Conservation (phyloP, 2,797 vertebrate genomes). For the Phylloscopus collybita region DNA sequence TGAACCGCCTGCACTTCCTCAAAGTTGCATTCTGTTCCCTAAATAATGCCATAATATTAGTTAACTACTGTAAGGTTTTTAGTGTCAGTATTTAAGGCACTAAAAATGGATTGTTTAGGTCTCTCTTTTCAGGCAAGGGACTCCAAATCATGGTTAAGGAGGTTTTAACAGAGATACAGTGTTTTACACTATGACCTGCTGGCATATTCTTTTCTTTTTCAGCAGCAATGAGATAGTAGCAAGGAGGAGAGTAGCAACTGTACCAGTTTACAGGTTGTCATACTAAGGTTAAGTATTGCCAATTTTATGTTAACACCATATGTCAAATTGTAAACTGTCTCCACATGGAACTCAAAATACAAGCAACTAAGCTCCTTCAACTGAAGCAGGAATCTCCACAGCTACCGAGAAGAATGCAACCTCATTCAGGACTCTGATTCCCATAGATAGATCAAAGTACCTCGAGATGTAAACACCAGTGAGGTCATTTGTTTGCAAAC, state of each 20-base stretch:
- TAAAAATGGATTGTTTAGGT: not conserved
- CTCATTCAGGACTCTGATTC: not conserved
- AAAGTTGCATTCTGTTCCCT: not conserved
- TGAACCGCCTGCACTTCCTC: not conserved
- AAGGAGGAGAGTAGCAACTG: not conserved
- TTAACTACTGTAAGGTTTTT: not conserved
- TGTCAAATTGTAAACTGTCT: conserved; percentile 57
- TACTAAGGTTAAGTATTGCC: conserved; percentile 59
- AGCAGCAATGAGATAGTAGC: not conserved
- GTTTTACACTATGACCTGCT: not conserved
- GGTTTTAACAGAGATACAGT: not conserved
- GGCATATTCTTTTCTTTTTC: not conserved
- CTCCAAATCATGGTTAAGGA: not conserved
- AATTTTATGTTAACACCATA: conserved; percentile 57
- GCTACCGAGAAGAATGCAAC: not conserved
- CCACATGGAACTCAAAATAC: conserved; percentile 5
- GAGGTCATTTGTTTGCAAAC: conserved; percentile 10
- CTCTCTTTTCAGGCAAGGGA: not conserved
- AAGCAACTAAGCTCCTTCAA: conserved; percentile 1
- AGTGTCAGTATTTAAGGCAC: accelerated
- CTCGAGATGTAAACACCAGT: not conserved
- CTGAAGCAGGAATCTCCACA: not conserved
- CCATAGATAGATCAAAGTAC: not conserved
- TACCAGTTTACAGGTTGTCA: conserved; percentile 62
- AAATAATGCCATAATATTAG: not conserved